These are phyloP conservation scores for Falco concolor DNA, from an alignment of 2,797 vertebrate species.

Conservation along the genomic window DNA sequence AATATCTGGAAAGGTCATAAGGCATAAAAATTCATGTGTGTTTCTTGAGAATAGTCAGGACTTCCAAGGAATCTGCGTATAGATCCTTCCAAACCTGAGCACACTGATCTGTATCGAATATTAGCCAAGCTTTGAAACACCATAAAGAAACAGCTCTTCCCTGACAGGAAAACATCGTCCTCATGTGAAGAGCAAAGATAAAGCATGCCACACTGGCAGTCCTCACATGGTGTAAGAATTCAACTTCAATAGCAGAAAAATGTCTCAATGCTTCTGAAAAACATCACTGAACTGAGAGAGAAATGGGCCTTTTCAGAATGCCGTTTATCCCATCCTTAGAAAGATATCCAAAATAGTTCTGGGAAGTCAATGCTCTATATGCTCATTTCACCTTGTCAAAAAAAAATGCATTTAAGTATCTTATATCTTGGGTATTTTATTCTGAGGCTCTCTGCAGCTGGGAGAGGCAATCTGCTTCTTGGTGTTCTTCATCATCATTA, in stretches of 20 bases:
- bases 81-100: background rate
- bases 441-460: background rate
- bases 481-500: background rate
- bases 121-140: background rate
- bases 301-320: background rate
- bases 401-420: background rate
- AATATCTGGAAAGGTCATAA: background rate
- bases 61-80: background rate
- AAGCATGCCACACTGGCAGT: background rate
- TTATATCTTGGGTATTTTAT: background rate
- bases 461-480: background rate
- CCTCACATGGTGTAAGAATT: background rate
- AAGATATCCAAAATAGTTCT: background rate
- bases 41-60: background rate
- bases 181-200: background rate
- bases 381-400: background rate
- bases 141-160: background rate
- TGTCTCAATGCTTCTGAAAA: background rate
- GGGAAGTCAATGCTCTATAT: background rate
- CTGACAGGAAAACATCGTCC: background rate
- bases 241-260: background rate
- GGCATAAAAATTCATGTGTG: background rate
- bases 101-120: background rate
- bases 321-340: background rate
- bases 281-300: background rate